phyloP scores from a whole-genome alignment of 2,113 vertebrate genomes.

The Peromyscus californicus region DNA sequence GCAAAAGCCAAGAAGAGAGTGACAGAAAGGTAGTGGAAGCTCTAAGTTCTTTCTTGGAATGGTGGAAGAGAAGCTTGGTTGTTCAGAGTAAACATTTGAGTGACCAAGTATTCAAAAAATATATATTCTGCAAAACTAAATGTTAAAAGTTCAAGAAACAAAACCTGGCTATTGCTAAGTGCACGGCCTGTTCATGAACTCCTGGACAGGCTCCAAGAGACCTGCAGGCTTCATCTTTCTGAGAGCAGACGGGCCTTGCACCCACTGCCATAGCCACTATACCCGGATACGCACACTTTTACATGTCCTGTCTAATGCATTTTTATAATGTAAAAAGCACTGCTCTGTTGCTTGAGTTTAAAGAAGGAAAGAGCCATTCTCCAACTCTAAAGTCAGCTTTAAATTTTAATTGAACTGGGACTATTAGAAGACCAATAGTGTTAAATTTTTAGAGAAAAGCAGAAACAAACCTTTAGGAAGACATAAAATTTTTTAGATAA shows the following conservation, averaged over 20 bases:
- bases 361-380: no score
- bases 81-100: neutral
- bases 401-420: no score
- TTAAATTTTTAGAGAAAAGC: no score
- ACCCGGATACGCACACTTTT: neutral
- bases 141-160: neutral
- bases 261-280: no score
- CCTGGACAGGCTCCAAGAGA: neutral
- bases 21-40: slow-evolving; percentile 75
- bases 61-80: neutral
- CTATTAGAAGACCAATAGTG: no score
- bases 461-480: no score
- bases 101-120: neutral
- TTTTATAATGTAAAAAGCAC: neutral
- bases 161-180: neutral
- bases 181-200: neutral
- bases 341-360: no score
- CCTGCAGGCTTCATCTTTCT: neutral
- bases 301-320: neutral
- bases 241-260: no score
- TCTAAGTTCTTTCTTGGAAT: neutral
- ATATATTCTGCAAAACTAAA: neutral
- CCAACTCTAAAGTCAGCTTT: no score
- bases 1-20: slow-evolving; percentile 78
- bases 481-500: no score